A percentile compares a stretch with the other conserved stretches of the same genome.
These are phyloP conservation scores for Xestia c-nigrum DNA, from an alignment of 2,888 invertebrate species.

Conservation along the genomic window DNA sequence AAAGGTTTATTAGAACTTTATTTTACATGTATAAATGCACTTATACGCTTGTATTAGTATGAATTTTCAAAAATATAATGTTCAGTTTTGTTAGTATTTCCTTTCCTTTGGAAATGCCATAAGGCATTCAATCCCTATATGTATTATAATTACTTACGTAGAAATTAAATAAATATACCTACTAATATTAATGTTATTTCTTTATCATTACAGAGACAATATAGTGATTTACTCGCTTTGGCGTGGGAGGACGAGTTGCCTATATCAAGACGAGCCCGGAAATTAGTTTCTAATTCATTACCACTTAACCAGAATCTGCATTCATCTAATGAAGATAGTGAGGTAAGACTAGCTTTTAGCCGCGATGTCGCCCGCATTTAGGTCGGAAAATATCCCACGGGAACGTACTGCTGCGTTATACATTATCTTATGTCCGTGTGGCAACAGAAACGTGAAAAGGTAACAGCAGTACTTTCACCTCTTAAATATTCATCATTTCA, in stretches of 20 bases:
- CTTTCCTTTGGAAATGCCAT: too few relatives aligned
- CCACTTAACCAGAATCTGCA: constrained; percentile 90
- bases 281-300: constrained; percentile 91
- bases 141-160: too few relatives aligned
- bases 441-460: neutral
- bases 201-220: constrained; percentile 92
- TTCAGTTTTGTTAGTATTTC: too few relatives aligned
- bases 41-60: too few relatives aligned
- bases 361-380: neutral
- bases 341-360: constrained; percentile 80
- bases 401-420: neutral
- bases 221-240: constrained; percentile 96
- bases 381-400: neutral
- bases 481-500: neutral
- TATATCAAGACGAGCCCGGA: constrained; percentile 92
- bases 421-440: neutral
- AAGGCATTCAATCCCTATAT: too few relatives aligned
- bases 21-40: too few relatives aligned
- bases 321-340: constrained; percentile 95
- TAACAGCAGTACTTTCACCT: neutral
- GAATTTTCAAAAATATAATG: too few relatives aligned
- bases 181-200: constrained; percentile 26
- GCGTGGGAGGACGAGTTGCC: constrained; percentile 96
- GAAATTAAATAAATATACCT: neutral
- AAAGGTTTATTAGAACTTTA: too few relatives aligned